Percentiles rank a stretch among this genome's conserved stretches.
Evolutionary conservation across 2,888 invertebrate genomes (phyloP).

Genomic region (Yponomeuta sedellus): DNA sequence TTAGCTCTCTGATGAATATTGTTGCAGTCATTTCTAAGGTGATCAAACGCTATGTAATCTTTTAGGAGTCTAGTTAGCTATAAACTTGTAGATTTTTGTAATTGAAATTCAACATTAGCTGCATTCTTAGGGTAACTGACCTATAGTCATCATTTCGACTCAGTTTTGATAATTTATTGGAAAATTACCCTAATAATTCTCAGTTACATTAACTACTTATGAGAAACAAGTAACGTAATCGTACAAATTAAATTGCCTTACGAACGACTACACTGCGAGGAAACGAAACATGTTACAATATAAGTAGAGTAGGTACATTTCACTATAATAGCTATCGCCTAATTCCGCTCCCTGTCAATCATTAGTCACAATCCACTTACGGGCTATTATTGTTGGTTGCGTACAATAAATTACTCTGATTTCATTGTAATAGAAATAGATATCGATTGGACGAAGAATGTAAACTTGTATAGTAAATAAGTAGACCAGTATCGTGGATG

Average conservation of each 20-base stretch:
- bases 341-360: constrained; percentile 1
- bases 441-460: constrained; percentile 1
- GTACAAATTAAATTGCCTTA: constrained; percentile 2
- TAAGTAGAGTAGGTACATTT: background rate
- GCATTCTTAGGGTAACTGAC: no score
- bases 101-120: no score
- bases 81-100: no score
- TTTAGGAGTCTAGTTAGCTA: no score
- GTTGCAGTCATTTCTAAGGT: no score
- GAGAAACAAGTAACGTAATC: background rate
- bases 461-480: background rate
- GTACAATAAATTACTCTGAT: constrained; percentile 5
- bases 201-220: no score
- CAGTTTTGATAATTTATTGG: no score
- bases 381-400: constrained; percentile 1
- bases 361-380: constrained; percentile 9
- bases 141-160: no score
- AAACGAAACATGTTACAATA: background rate
- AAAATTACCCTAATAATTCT: no score
- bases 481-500: no score
- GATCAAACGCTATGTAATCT: no score
- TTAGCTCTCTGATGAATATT: no score
- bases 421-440: constrained; percentile 3
- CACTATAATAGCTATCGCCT: background rate
- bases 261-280: background rate